Evolutionary conservation across 2,797 vertebrate species (phyloP).

Genomic region (Dromococcyx pavoninus): DNA sequence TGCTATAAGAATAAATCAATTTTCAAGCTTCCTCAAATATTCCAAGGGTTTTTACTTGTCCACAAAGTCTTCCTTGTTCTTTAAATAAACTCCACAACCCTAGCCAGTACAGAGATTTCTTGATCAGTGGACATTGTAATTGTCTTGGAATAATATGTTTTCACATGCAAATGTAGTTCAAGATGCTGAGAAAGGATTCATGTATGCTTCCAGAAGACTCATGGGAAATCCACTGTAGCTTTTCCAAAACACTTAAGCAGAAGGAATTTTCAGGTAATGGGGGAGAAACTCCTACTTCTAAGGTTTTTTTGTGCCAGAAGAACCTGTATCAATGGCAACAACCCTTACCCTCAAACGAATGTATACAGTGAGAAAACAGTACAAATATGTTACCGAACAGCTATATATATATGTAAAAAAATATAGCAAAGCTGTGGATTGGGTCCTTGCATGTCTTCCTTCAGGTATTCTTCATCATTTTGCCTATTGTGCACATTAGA

Average conservation of each 20-base stretch:
- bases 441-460: not conserved
- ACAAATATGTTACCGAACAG: not conserved
- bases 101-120: not conserved
- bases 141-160: conserved; percentile 49
- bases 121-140: conserved; percentile 27
- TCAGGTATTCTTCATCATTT: not conserved
- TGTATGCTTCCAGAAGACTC: conserved; percentile 45
- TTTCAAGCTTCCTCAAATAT: not conserved
- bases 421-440: not conserved
- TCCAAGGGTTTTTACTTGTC: not conserved
- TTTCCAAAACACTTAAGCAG: conserved; percentile 22
- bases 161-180: conserved; percentile 52
- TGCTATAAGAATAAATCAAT: not conserved
- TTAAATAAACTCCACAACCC: not conserved
- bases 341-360: not conserved
- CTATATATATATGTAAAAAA: not conserved
- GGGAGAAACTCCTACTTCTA: not conserved
- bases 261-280: conserved; percentile 20
- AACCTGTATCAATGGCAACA: not conserved
- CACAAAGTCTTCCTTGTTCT: conserved; percentile 3
- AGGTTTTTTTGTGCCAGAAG: not conserved
- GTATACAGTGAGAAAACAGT: not conserved
- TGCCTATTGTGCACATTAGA: not conserved
- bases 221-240: conserved; percentile 46
- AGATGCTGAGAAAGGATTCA: conserved; percentile 27